Evolutionary conservation across 2,797 vertebrate genomes (phyloP), one percentile per base, ranked within the genome.

Genomic region (Gobio occitaniae): DNA sequence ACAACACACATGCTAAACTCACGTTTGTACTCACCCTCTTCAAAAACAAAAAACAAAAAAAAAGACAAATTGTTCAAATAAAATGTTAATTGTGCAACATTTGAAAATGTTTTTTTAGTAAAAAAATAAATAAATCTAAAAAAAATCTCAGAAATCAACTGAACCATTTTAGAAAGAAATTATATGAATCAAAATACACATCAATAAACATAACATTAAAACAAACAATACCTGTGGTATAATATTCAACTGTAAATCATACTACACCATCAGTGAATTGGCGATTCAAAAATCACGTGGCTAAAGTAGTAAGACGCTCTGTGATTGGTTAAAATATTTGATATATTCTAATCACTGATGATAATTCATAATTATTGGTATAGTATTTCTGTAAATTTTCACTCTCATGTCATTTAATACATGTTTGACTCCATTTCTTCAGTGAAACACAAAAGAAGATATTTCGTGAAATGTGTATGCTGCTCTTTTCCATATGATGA

Each of bases 1-100:
- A 84, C 54, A 78, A 68, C 68, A 70, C 6, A 72, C 84, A 85
- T 74, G 84, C 83, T 72, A 66, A 21, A 85, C 32, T 63, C 47
- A 84, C 5, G 13, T 6, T 36, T 66, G 47, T 85, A 85, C 84
- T 85, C 84, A 85, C 84, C 84, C 65, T 65, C 77, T 85, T 85
- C 21, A 72, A 66, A 84, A 78, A 16, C 44, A 69, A 52, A 44
- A 44, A 41, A 1, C 41, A 11, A 56, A 78, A 52, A 41, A 44
- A 44, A 10, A 52, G n/a, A n/a, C n/a, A 78, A 59, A 36, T 44
- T 48, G 61, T 65, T 84, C 0, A 78, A 59, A 84, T 77, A 83
- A 78, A 78, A 63, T 61, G 25, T 47, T 70, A 83, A 76, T 54
- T 76, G 2, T 25, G 32, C 1, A 50, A 54, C 32, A 68, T 41